These are phyloP conservation scores for Parus major DNA, from an alignment of 2,113 vertebrate genomes.

Conservation along the genomic window DNA sequence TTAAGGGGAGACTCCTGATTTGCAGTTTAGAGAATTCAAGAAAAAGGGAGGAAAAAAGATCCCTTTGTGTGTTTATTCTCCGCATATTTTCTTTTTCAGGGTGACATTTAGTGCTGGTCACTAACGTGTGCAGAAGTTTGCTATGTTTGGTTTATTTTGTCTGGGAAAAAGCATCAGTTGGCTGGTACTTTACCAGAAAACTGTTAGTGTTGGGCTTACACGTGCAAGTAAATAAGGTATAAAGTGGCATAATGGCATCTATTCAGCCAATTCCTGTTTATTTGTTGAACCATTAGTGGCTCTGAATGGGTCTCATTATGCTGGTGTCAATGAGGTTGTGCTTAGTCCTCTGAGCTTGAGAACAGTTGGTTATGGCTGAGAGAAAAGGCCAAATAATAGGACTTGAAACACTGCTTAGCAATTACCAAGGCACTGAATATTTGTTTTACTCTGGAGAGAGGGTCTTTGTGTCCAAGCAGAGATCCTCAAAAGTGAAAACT, in stretches of 20 bases:
- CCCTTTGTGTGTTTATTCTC: background rate
- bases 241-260: background rate
- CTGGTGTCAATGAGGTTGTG: background rate
- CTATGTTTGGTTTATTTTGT: background rate
- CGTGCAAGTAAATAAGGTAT: background rate
- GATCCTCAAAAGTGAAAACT: background rate
- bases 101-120: background rate
- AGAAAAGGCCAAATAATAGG: background rate
- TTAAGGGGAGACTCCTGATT: background rate
- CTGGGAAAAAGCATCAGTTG: background rate
- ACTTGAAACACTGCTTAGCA: background rate
- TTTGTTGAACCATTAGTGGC: background rate
- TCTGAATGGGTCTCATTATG: background rate
- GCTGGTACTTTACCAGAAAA: background rate
- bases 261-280: background rate
- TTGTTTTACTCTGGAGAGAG: background rate
- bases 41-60: background rate
- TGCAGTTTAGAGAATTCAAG: background rate
- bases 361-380: background rate
- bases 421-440: background rate
- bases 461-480: background rate
- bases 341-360: background rate
- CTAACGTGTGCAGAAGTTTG: rapidly evolving
- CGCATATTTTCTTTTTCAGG: background rate
- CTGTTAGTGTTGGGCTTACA: background rate